Evolutionary conservation across 2,888 invertebrate species (phyloP).

Genomic region (Dione juno): DNA sequence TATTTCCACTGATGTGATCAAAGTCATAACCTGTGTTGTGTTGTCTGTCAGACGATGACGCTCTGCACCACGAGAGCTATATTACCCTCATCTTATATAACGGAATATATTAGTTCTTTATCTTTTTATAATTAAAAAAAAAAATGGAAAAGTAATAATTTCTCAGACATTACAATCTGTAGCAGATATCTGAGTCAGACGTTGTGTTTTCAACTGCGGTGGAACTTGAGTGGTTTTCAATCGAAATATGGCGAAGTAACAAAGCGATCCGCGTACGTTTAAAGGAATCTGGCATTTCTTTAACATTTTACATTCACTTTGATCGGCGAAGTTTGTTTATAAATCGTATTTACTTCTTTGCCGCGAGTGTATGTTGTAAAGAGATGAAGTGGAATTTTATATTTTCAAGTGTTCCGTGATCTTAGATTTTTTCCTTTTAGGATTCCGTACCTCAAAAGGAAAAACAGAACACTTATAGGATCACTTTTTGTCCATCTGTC

Average conservation of each 20-base stretch:
- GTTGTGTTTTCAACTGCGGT: constrained; percentile 5
- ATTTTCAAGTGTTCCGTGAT: background rate
- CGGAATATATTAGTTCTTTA: too few relatives aligned
- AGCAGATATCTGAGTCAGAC: background rate
- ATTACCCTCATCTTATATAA: too few relatives aligned
- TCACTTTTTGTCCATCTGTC: too few relatives aligned
- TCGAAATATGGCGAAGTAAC: constrained; percentile 16
- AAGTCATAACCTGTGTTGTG: too few relatives aligned
- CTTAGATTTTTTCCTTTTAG: too few relatives aligned
- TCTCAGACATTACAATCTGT: background rate
- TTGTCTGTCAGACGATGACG: too few relatives aligned
- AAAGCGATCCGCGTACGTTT: constrained; percentile 14
- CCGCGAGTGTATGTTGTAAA: background rate
- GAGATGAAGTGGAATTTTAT: background rate
- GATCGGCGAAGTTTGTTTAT: constrained; percentile 8
- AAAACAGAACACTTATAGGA: too few relatives aligned
- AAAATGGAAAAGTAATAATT: background rate
- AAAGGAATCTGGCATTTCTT: background rate
- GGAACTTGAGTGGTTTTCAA: constrained; percentile 20
- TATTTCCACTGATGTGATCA: too few relatives aligned
- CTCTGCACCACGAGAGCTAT: too few relatives aligned
- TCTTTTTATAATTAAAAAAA: too few relatives aligned
- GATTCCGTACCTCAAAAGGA: too few relatives aligned
- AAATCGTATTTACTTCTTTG: constrained; percentile 10
- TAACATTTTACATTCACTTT: constrained; percentile 13